Conservation (phyloP, 2,888 invertebrate species). For the Dusona sp. region DNA sequence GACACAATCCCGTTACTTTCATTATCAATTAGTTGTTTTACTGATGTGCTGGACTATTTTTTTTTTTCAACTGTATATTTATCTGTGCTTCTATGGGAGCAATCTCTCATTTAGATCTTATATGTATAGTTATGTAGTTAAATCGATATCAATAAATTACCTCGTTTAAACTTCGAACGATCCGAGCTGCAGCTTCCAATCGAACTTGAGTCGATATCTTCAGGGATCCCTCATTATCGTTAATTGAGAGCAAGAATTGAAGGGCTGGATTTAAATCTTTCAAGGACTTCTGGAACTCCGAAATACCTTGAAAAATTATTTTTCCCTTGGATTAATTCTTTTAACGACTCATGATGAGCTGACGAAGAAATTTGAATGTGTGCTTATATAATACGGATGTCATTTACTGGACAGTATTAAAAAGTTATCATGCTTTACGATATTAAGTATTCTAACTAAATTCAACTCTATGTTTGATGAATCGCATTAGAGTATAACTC, state of each 20-base stretch:
- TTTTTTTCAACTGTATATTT: slow-evolving; percentile 22
- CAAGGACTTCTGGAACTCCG: slow-evolving; percentile 75
- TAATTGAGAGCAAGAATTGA: slow-evolving; percentile 78
- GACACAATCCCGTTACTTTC: slow-evolving; percentile 65
- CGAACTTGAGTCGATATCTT: slow-evolving; percentile 76
- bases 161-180: slow-evolving; percentile 77
- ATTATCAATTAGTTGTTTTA: slow-evolving; percentile 61
- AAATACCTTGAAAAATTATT: slow-evolving; percentile 76
- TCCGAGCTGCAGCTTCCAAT: slow-evolving; percentile 75
- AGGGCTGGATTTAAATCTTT: slow-evolving; percentile 78
- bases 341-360: not conserved
- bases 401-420: not conserved
- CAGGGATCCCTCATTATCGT: slow-evolving; percentile 75
- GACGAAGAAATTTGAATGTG: not conserved
- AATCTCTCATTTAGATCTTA: slow-evolving; percentile 7
- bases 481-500: not conserved
- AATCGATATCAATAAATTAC: slow-evolving; percentile 70
- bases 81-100: not conserved
- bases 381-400: not conserved
- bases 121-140: slow-evolving; percentile 3
- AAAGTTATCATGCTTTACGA: not conserved
- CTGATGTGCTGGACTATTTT: slow-evolving; percentile 8
- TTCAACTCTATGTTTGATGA: too few species aligned
- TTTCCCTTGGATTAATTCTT: not conserved
- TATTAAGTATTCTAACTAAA: not conserved